Base-by-base conservation (phyloP, 2,888 invertebrate genomes). In the Muschampia plurimacula region DNA sequence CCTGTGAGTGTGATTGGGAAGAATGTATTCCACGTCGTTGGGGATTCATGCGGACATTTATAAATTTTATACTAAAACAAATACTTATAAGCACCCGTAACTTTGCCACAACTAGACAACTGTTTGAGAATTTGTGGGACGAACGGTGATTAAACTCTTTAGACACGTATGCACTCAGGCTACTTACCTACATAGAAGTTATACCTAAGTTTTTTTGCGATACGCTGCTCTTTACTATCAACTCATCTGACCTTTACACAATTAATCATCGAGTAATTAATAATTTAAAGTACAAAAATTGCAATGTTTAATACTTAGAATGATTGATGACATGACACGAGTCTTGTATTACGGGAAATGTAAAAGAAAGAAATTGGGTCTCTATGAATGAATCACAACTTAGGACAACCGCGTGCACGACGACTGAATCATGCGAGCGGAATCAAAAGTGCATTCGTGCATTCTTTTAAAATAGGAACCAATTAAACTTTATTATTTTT, bases 331-430 rank as follows among this genome's bases (percentile, higher is more conserved):
- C 67, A 67, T 72, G 67, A 62, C 60, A 32, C 52, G 44, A 77
- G 77, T 77, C 77, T 74, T 75, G 74, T 75, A 74, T 69, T 74
- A 72, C 66, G 32, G 59, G 59, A 74, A 73, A 74, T 72, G 74
- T 74, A 41, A 74, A 73, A 62, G 70, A 73, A 77, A 80, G 79
- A 79, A 80, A 80, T 76, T 80, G 72, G 76, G 78, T 74, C 76
- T 74, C 52, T 60, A 55, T 74, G 55, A 73, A 76, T 78, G 79
- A 80, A 76, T 80, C 79, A 80, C 59, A 44, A 36, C 28, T 44
- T 52, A 55, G 55, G 41, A 32, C 15, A 52, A 28, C 15, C 69
- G 69, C 69, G 32, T 36, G 32, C 32, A 36, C 36, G n/a, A 36
- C 41, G 44, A 9, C 59, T 71, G 71, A 71, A 71, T 71, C 71